phyloP scores from a whole-genome alignment of 2,888 invertebrate species.

The Trissonchulus latispiculum region DNA sequence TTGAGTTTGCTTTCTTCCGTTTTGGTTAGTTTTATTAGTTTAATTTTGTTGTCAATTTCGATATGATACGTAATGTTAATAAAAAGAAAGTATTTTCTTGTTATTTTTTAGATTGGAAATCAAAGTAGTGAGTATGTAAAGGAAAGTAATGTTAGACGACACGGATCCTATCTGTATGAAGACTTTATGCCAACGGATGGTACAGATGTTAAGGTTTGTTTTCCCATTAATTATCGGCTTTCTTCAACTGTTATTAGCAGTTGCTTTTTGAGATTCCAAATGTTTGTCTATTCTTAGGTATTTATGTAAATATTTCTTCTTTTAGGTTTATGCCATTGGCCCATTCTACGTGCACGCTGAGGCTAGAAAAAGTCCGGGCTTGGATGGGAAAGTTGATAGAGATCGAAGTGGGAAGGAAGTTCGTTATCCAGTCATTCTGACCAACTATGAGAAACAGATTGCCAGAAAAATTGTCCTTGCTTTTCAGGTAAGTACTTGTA shows the following conservation, averaged over 20 bases:
- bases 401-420: slow-evolving; percentile 91
- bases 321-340: slow-evolving; percentile 87
- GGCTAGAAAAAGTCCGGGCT: slow-evolving; percentile 89
- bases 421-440: slow-evolving; percentile 88
- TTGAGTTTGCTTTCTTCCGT: too few relatives aligned
- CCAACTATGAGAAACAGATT: slow-evolving; percentile 88
- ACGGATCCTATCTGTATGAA: slow-evolving; percentile 95
- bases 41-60: too few relatives aligned
- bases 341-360: slow-evolving; percentile 98
- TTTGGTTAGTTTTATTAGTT: too few relatives aligned
- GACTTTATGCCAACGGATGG: slow-evolving; percentile 99
- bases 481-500: slow-evolving; percentile 46
- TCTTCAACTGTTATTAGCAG: too few relatives aligned
- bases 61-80: too few relatives aligned
- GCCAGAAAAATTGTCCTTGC: slow-evolving; percentile 78
- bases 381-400: slow-evolving; percentile 94
- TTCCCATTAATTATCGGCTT: too few relatives aligned
- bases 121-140: slow-evolving; percentile 94
- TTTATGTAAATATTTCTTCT: slow-evolving; percentile 22
- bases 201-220: slow-evolving; percentile 56
- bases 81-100: too few relatives aligned
- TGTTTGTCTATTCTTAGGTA: not conserved
- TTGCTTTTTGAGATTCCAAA: not conserved
- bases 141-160: slow-evolving; percentile 83
- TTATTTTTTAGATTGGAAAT: slow-evolving; percentile 86